These are phyloP conservation scores for Caenorhabditis drosophilae DNA, from an alignment of 2,888 invertebrate genomes.

Conservation along the genomic window DNA sequence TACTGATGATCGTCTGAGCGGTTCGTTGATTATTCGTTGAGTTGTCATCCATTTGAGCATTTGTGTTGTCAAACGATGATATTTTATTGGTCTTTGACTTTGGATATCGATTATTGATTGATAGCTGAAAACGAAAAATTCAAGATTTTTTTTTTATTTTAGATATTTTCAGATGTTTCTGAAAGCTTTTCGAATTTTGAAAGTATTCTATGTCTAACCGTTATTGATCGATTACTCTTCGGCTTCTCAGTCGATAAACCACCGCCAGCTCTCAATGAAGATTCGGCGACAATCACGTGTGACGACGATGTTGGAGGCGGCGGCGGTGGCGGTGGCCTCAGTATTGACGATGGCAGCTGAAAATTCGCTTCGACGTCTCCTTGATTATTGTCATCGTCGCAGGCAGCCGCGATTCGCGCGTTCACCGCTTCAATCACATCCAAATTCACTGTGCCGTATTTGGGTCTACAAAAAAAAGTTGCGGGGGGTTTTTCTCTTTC, in stretches of 20 bases:
- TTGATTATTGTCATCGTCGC: constrained; percentile 46
- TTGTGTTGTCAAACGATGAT: constrained; percentile 48
- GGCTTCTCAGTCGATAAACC: constrained; percentile 44
- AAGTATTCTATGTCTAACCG: too few species aligned
- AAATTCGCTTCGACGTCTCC: constrained; percentile 57
- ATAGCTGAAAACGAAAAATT: constrained; percentile 42
- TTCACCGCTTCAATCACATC: constrained; percentile 69
- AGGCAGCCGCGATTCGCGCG: constrained; percentile 65
- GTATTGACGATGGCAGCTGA: constrained; percentile 52
- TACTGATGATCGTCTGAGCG: constrained; percentile 50
- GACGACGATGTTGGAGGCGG: constrained; percentile 47
- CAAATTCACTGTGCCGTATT: constrained; percentile 67
- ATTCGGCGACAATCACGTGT: constrained; percentile 37
- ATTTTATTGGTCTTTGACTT: constrained; percentile 51
- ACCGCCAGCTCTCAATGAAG: constrained; percentile 38
- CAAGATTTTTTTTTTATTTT: background rate
- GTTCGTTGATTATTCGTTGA: constrained; percentile 49
- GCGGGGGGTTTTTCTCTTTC: background rate
- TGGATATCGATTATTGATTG: constrained; percentile 58
- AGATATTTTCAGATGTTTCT: background rate
- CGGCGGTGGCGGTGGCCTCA: constrained; percentile 31
- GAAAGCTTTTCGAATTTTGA: background rate
- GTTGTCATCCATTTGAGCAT: constrained; percentile 52
- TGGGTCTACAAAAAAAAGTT: constrained; percentile 54
- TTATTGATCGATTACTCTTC: constrained; percentile 59